Conservation (phyloP, 2,797 vertebrate species). For the Pipistrellus nathusii region DNA sequence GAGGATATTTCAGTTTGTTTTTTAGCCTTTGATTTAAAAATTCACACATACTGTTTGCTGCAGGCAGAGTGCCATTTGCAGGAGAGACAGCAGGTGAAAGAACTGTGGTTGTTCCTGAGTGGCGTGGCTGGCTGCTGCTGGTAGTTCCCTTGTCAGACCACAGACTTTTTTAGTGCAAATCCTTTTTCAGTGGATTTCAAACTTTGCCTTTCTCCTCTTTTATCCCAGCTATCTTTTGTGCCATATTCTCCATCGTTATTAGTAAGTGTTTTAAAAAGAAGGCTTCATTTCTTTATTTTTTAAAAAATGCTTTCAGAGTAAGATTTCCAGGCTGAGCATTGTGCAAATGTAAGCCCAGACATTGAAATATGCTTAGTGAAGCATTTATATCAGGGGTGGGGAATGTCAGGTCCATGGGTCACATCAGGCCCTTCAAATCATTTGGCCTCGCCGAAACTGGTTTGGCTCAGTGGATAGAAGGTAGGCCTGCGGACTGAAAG, state of each 20-base stretch:
- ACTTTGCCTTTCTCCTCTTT: not conserved
- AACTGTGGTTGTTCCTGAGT: not conserved
- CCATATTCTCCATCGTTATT: not conserved
- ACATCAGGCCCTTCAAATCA: too few relatives aligned
- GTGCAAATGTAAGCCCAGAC: not conserved
- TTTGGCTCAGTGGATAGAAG: too few relatives aligned
- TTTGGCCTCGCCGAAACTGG: too few relatives aligned
- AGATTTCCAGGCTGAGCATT: slow-evolving; percentile 1
- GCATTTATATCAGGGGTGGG: not conserved
- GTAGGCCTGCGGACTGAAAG: too few relatives aligned
- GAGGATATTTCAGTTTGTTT: slow-evolving; percentile 63
- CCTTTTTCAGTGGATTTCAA: slow-evolving; percentile 20
- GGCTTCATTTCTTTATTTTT: not conserved
- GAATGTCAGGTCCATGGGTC: too few relatives aligned
- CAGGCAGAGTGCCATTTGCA: slow-evolving; percentile 64
- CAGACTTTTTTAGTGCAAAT: not conserved
- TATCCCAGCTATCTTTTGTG: not conserved
- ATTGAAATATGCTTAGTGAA: slow-evolving; percentile 30
- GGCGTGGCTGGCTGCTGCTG: not conserved
- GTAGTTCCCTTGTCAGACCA: not conserved
- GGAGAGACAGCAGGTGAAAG: slow-evolving; percentile 14
- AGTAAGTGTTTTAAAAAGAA: not conserved
- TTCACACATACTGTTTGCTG: slow-evolving; percentile 62
- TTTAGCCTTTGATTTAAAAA: slow-evolving; percentile 75
- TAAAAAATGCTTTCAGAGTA: not conserved